phyloP scores from a whole-genome alignment of 2,888 invertebrate genomes.

The Drosophila koepferae region DNA sequence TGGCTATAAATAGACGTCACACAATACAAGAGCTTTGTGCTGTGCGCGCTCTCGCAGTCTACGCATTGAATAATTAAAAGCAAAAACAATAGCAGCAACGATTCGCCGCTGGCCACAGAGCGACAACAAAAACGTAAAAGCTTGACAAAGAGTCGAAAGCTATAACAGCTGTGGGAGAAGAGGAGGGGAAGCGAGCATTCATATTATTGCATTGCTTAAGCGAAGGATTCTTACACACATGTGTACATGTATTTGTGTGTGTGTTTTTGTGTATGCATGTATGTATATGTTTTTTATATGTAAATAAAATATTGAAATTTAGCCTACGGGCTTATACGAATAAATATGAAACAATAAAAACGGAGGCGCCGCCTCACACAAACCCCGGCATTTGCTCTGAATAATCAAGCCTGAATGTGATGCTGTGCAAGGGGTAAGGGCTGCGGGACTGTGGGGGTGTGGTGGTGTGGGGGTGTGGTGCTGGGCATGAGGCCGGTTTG shows the following conservation, averaged over 20 bases:
- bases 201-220: slow-evolving; percentile 55
- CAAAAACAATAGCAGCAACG: slow-evolving; percentile 40
- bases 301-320: slow-evolving; percentile 61
- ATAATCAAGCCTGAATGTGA: slow-evolving; percentile 22
- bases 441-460: neutral
- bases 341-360: slow-evolving; percentile 63
- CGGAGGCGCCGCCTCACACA: slow-evolving; percentile 45
- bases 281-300: slow-evolving; percentile 4
- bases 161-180: neutral
- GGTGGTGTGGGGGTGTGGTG: slow-evolving; percentile 7
- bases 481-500: slow-evolving; percentile 14
- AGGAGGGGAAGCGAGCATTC: slow-evolving; percentile 25
- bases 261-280: slow-evolving; percentile 2
- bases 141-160: slow-evolving; percentile 43
- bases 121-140: slow-evolving; percentile 29
- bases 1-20: slow-evolving; percentile 21
- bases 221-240: slow-evolving; percentile 43
- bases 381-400: slow-evolving; percentile 27
- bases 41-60: slow-evolving; percentile 12
- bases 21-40: slow-evolving; percentile 5
- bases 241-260: slow-evolving; percentile 1
- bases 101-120: slow-evolving; percentile 41
- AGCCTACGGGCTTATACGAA: slow-evolving; percentile 55
- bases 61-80: slow-evolving; percentile 52
- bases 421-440: neutral